phyloP scores from a whole-genome alignment of 1,140 invertebrate species.

The Centruroides vittatus region DNA sequence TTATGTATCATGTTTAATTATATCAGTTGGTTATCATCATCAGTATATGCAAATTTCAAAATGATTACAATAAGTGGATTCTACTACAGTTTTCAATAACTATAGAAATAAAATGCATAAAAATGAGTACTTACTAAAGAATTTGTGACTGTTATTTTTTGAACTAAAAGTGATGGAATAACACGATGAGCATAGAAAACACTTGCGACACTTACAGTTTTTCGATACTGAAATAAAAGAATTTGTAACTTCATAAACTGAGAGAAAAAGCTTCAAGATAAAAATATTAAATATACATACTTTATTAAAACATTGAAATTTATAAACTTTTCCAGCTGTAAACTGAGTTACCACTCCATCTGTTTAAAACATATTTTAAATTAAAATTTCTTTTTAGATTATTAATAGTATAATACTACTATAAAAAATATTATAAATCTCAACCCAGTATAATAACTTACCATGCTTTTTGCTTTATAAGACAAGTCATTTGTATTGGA shows the following conservation, averaged over 20 bases:
- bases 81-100: no score
- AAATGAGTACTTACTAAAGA: slow-evolving; percentile 36
- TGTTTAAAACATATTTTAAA: slow-evolving; percentile 6
- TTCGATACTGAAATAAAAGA: no score
- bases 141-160: slow-evolving; percentile 62
- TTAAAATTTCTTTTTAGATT: not conserved
- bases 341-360: slow-evolving; percentile 33
- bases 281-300: slow-evolving; percentile 18
- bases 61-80: no score
- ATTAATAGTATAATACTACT: no score
- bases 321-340: slow-evolving; percentile 48
- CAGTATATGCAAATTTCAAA: no score
- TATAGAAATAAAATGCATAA: not conserved
- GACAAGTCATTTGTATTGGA: no score
- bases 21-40: no score
- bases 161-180: slow-evolving; percentile 46
- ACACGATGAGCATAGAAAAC: slow-evolving; percentile 44
- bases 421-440: no score
- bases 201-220: slow-evolving; percentile 41
- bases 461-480: no score
- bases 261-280: slow-evolving; percentile 5
- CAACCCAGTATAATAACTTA: no score
- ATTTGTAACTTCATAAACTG: no score
- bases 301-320: slow-evolving; percentile 38
- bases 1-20: no score